phyloP scores from a whole-genome alignment of 2,113 vertebrate genomes.

The Nothoprocta pentlandii region DNA sequence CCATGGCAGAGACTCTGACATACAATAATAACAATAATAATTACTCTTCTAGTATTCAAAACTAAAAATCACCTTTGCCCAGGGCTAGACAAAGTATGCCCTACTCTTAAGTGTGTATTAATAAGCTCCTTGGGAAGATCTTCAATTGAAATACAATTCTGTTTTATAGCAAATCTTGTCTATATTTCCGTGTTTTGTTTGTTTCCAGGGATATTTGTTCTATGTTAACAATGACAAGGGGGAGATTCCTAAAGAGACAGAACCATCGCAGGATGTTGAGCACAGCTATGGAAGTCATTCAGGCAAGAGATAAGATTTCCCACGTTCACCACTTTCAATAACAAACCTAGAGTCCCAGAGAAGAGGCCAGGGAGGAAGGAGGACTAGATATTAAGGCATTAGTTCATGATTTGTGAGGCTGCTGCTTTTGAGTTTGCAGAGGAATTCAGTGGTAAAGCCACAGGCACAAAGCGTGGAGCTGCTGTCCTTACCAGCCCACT shows the following conservation, averaged over 20 bases:
- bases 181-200: constrained; percentile 63
- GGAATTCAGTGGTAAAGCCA: not conserved
- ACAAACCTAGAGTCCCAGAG: not conserved
- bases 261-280: constrained; percentile 52
- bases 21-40: not conserved
- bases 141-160: constrained; percentile 2
- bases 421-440: not conserved
- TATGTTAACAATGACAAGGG: constrained; percentile 47
- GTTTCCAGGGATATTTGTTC: constrained; percentile 47
- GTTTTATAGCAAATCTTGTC: constrained; percentile 28
- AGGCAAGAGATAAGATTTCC: constrained; percentile 62
- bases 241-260: not conserved
- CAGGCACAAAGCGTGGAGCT: not conserved
- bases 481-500: rapidly evolving
- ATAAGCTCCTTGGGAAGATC: constrained; percentile 11
- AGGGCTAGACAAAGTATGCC: not conserved
- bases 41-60: constrained; percentile 3
- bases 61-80: not conserved
- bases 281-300: constrained; percentile 45
- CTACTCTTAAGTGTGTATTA: not conserved
- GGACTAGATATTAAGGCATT: not conserved
- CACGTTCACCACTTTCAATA: constrained; percentile 9
- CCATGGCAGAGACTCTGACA: not conserved
- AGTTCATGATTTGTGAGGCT: not conserved
- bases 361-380: not conserved